A percentile compares a stretch with the other conserved stretches of the same genome.
These are phyloP conservation scores for Fregata magnificens DNA, from an alignment of 2,113 vertebrate genomes.

Conservation along the genomic window DNA sequence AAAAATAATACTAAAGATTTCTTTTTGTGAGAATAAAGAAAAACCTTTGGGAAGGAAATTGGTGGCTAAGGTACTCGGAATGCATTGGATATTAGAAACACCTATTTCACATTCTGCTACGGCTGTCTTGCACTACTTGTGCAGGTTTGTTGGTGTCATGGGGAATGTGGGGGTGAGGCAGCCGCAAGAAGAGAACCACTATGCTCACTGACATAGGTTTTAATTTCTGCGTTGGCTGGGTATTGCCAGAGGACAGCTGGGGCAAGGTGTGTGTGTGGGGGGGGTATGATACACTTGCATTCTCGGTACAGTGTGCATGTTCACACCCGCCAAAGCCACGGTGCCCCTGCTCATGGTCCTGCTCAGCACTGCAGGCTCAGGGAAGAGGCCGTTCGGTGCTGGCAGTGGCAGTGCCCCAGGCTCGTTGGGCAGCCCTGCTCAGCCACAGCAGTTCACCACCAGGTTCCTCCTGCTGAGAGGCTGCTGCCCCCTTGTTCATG, in stretches of 20 bases:
- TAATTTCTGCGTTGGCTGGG: background rate
- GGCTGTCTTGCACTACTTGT: background rate
- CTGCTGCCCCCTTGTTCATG: background rate
- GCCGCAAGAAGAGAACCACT: background rate
- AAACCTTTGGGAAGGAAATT: background rate
- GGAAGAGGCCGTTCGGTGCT: background rate
- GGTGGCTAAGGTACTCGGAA: background rate
- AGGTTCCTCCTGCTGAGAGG: background rate
- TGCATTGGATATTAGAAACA: background rate
- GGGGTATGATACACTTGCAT: background rate
- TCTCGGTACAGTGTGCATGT: background rate
- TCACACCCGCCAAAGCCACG: rapidly evolving
- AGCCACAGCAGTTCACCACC: rapidly evolving
- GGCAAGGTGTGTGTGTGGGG: background rate
- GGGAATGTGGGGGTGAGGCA: background rate
- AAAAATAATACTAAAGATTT: background rate
- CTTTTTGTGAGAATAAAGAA: background rate
- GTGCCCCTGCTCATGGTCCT: background rate
- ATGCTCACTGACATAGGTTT: background rate
- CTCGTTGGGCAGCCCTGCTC: rapidly evolving
- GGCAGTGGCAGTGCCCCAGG: rapidly evolving
- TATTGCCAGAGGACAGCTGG: background rate
- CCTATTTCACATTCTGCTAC: background rate
- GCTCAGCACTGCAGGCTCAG: rapidly evolving
- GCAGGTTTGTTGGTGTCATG: background rate